phyloP scores from a whole-genome alignment of 2,797 vertebrate genomes.

The Nannoperca obscura region DNA sequence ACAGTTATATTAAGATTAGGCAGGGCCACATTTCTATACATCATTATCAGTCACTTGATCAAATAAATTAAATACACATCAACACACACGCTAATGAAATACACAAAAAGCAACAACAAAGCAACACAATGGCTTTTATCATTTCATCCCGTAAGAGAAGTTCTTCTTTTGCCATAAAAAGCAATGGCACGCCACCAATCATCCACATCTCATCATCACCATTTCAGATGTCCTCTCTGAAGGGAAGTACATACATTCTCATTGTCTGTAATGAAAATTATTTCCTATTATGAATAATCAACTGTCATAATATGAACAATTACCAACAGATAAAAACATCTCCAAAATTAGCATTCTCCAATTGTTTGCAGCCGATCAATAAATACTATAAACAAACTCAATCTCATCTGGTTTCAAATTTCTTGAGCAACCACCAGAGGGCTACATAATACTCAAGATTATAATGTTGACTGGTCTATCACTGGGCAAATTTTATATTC shows the following conservation, averaged over 20 bases:
- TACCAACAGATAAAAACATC: neutral
- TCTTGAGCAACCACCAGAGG: slow-evolving; percentile 30
- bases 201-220: neutral
- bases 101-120: neutral
- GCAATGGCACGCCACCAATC: too few relatives aligned
- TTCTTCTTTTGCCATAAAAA: slow-evolving; percentile 11
- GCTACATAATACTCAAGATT: slow-evolving; percentile 7
- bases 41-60: neutral
- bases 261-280: neutral
- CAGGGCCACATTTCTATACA: neutral
- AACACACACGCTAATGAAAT: neutral
- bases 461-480: neutral
- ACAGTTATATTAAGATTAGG: neutral
- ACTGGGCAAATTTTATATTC: slow-evolving; percentile 14
- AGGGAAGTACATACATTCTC: neutral
- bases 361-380: neutral
- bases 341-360: neutral
- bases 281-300: neutral
- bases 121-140: neutral
- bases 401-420: neutral
- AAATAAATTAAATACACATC: neutral
- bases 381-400: neutral
- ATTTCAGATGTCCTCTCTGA: neutral
- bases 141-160: neutral
- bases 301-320: too few relatives aligned